A percentile compares a stretch with the other conserved stretches of the same genome.
These are phyloP conservation scores for Artemia sinica DNA, from an alignment of 2,888 invertebrate species.

Conservation along the genomic window DNA sequence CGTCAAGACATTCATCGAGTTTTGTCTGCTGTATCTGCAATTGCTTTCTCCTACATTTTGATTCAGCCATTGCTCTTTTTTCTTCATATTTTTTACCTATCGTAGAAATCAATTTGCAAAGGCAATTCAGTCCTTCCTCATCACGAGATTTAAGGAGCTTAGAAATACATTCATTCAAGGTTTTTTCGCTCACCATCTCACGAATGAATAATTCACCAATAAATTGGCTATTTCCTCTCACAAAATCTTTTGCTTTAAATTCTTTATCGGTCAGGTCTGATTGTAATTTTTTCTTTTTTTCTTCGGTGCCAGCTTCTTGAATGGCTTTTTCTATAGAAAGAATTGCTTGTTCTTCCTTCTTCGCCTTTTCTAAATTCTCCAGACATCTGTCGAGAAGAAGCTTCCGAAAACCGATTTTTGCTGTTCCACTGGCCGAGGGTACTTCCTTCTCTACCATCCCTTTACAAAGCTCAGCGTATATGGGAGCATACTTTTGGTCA, in stretches of 20 bases:
- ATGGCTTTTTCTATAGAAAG: constrained; percentile 40
- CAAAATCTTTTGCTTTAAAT: constrained; percentile 56
- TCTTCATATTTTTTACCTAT: no score
- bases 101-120: no score
- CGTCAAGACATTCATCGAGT: no score
- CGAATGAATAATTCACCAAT: no score
- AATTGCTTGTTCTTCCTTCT: constrained; percentile 46
- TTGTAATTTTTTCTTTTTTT: constrained; percentile 54
- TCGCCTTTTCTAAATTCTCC: constrained; percentile 68
- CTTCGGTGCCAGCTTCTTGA: constrained; percentile 40
- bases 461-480: constrained; percentile 72
- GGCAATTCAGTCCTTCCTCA: no score
- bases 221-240: constrained; percentile 53
- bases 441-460: constrained; percentile 50
- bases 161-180: no score
- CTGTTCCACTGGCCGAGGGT: constrained; percentile 29
- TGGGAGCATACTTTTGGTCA: constrained; percentile 80
- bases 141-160: no score
- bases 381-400: constrained; percentile 69
- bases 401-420: constrained; percentile 47
- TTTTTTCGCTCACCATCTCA: no score
- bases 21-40: no score
- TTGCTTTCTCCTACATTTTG: no score
- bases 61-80: no score
- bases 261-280: constrained; percentile 55